Base-by-base conservation (phyloP, 1,140 invertebrate species). In the Acromyrmex heyeri region DNA sequence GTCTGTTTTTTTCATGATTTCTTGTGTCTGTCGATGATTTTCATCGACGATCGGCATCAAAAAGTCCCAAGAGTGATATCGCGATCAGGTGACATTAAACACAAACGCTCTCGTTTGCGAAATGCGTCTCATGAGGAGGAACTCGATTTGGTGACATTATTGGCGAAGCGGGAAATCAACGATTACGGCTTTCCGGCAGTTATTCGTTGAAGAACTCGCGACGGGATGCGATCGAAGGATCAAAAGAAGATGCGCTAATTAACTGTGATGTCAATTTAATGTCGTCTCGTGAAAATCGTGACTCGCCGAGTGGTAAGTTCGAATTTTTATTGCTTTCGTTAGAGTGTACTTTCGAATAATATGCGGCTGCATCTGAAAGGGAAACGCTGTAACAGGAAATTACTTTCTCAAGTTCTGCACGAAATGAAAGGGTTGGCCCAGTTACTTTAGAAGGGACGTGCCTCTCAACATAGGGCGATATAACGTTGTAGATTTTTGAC, bases 271-370 rank as follows among this genome's bases (percentile, higher is more conserved):
- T 64, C 59, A 48, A 34, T 61, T 5, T 76, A 65, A 69, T 85
- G 83, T 48, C 76, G 70, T 38, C 70, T 55, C 34, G 48, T 34
- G 59, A 59, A 64, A 30, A 69, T 34, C 77, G 86, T 72, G 34
- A 30, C 21, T 44, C 53, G 62, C 53, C 77, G 30, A 76, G 57
- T 48, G 87, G 88, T 64, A 48, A 90, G 87, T 90, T 65, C 12
- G 24, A 76, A 86, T 88, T 86, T 90, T 67, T 73, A 53, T 86
- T 64, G 62, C 3, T n/a, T 69, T 34, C 50, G 55, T 73, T 88
- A 88, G 38, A 78, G 78, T 82, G 72, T 65, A 72, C 55, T 86
- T 86, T 88, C 61, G 73, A 88, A 48, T 69, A 81, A 61, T 48
- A 69, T 34, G 44, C 34, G 55, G 18, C 44, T 27, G 78, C 78